Conservation (phyloP, 1,140 invertebrate species). For the Aradophagus sp. region DNA sequence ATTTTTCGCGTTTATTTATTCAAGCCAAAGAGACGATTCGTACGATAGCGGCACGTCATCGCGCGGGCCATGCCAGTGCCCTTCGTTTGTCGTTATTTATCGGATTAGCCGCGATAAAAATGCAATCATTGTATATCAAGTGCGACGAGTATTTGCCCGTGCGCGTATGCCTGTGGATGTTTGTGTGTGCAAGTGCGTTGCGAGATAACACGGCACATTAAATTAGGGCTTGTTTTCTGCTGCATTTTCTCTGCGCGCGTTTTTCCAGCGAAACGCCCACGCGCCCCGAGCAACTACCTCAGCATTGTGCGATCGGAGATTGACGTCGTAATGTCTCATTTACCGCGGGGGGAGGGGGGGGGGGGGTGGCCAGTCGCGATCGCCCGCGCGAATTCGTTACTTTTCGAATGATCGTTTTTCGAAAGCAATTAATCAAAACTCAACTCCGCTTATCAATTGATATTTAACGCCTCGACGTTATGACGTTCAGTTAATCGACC, state of each 20-base stretch:
- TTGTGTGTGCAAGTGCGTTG: constrained; percentile 5
- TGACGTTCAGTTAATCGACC: too few species aligned
- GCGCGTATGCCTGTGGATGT: constrained; percentile 12
- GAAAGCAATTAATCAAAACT: too few species aligned
- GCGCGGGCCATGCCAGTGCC: constrained; percentile 21
- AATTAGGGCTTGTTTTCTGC: constrained; percentile 42
- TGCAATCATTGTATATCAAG: too few species aligned
- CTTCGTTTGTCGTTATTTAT: constrained; percentile 48
- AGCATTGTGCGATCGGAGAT: neutral
- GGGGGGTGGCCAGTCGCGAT: too few species aligned
- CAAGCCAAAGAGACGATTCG: constrained; percentile 50
- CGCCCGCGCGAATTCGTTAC: too few species aligned
- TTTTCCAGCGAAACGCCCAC: constrained; percentile 33
- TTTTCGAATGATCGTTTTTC: too few species aligned
- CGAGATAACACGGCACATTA: constrained; percentile 35
- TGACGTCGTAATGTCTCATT: too few species aligned
- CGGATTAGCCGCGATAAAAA: constrained; percentile 36
- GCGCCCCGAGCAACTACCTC: constrained; percentile 32
- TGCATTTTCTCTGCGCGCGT: constrained; percentile 26
- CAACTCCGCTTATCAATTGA: too few species aligned
- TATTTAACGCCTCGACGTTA: too few species aligned
- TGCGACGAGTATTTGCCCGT: too few species aligned
- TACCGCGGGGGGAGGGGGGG: too few species aligned
- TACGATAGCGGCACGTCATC: constrained; percentile 25
- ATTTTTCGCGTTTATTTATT: constrained; percentile 42